phyloP scores from a whole-genome alignment of 2,888 invertebrate genomes.

The Aproaerema taeniolella region DNA sequence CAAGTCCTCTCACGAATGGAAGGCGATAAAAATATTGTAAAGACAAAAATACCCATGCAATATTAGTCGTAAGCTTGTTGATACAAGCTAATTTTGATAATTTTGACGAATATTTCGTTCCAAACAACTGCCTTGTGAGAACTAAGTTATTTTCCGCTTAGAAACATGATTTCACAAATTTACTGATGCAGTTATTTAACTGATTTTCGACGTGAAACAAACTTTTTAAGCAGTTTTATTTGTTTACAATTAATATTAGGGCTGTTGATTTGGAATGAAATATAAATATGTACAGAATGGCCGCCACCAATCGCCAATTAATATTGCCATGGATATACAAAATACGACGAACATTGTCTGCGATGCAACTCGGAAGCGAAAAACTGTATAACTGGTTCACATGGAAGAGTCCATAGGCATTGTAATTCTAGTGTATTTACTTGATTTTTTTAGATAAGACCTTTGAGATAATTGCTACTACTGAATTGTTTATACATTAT shows the following conservation, averaged over 20 bases:
- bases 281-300: conserved; percentile 37
- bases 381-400: conserved; percentile 46
- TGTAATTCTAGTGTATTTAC: not conserved
- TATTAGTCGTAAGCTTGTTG: conserved; percentile 59
- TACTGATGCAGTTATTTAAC: too few relatives aligned
- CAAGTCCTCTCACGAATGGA: conserved; percentile 1
- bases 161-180: too few relatives aligned
- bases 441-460: not conserved
- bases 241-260: too few relatives aligned
- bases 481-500: not conserved
- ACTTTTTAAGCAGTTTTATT: too few relatives aligned
- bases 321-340: conserved; percentile 69
- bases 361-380: conserved; percentile 55
- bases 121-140: too few relatives aligned
- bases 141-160: too few relatives aligned
- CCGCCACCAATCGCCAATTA: conserved; percentile 61
- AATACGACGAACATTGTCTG: conserved; percentile 57
- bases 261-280: too few relatives aligned
- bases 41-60: conserved; percentile 69
- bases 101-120: too few relatives aligned
- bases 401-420: conserved; percentile 27
- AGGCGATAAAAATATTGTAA: conserved; percentile 7
- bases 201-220: too few relatives aligned
- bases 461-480: not conserved
- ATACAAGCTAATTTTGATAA: conserved; percentile 33